These are phyloP conservation scores for Ceratina australensis DNA, from an alignment of 1,140 invertebrate species.

Conservation along the genomic window DNA sequence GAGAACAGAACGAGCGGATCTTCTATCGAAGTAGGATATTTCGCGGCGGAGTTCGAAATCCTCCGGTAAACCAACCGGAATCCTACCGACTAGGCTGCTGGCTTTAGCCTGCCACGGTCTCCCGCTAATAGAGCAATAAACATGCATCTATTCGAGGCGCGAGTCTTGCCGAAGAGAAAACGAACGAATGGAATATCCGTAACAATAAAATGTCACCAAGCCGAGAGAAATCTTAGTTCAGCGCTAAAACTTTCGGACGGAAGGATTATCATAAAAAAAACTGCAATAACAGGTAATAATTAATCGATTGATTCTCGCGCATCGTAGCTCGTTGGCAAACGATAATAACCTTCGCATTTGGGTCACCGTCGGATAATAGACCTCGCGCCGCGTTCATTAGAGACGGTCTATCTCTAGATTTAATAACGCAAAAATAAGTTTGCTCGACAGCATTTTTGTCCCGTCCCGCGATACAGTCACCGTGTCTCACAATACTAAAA, in stretches of 20 bases:
- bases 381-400: conserved; percentile 6
- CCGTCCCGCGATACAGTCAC: conserved; percentile 25
- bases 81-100: conserved; percentile 47
- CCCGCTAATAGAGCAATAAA: conserved; percentile 71
- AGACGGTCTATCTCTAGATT: conserved; percentile 14
- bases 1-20: conserved; percentile 43
- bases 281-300: not conserved
- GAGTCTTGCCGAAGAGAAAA: conserved; percentile 8
- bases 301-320: not conserved
- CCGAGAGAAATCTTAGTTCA: too few species aligned
- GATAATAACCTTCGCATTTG: not conserved
- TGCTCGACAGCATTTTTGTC: conserved; percentile 32
- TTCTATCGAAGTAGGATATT: conserved; percentile 55
- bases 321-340: not conserved
- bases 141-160: conserved; percentile 70
- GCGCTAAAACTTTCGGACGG: too few species aligned
- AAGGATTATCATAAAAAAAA: too few species aligned
- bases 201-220: not conserved
- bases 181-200: not conserved
- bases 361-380: conserved; percentile 39
- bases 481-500: conserved; percentile 23
- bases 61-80: conserved; percentile 67
- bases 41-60: conserved; percentile 56
- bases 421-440: conserved; percentile 31
- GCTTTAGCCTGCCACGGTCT: conserved; percentile 35